These are phyloP conservation scores for Andricus curvator DNA, from an alignment of 2,888 invertebrate genomes.

Conservation along the genomic window DNA sequence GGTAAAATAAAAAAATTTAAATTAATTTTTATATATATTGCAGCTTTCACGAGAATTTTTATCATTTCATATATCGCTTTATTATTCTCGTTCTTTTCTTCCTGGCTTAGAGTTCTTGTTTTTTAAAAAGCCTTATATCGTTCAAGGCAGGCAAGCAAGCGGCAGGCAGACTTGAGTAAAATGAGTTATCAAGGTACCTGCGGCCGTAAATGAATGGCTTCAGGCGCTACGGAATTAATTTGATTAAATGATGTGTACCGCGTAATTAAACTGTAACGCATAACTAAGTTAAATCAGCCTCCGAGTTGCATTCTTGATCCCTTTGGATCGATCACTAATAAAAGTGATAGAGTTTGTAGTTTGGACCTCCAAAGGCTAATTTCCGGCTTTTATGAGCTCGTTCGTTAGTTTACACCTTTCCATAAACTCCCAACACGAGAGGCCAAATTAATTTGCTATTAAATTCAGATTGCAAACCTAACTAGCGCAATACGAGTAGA, in stretches of 20 bases:
- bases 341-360: not conserved
- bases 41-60: not conserved
- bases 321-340: not conserved
- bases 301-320: not conserved
- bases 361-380: not conserved
- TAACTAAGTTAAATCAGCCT: not conserved
- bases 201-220: slow-evolving; percentile 12
- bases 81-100: not conserved
- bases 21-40: too few relatives aligned
- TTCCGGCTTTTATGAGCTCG: not conserved
- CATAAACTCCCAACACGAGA: not conserved
- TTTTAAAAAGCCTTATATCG: not conserved
- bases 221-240: slow-evolving; percentile 16
- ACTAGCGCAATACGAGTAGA: not conserved
- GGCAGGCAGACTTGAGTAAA: slow-evolving; percentile 4
- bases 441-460: not conserved
- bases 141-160: not conserved
- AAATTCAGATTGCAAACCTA: slow-evolving; percentile 2
- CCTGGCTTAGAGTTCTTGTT: not conserved
- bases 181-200: slow-evolving; percentile 4
- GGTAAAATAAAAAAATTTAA: too few relatives aligned
- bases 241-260: slow-evolving; percentile 15
- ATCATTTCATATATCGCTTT: not conserved
- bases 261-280: slow-evolving; percentile 7
- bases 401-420: not conserved